Evolutionary conservation across 2,797 vertebrate species (phyloP).

Genomic region (Sparidentex hasta): DNA sequence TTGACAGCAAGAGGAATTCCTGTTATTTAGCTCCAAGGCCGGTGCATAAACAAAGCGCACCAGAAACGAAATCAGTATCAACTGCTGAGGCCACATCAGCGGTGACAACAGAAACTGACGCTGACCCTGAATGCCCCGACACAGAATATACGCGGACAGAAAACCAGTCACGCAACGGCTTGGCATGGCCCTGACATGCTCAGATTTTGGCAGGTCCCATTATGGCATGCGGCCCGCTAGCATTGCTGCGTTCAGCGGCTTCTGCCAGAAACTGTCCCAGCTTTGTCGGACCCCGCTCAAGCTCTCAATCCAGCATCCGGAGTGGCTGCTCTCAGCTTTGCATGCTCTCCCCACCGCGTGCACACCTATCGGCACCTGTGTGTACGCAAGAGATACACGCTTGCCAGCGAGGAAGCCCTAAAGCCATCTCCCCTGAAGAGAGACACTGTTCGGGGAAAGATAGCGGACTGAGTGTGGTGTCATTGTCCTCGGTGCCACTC

Average conservation of each 20-base stretch:
- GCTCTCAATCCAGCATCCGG: slow-evolving; percentile 13
- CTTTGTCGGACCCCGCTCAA: slow-evolving; percentile 18
- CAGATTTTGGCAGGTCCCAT: slow-evolving; percentile 41
- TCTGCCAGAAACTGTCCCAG: slow-evolving; percentile 20
- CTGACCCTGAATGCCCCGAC: slow-evolving; percentile 25
- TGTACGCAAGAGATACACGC: slow-evolving; percentile 25
- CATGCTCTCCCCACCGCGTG: not conserved
- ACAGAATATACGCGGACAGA: slow-evolving; percentile 11
- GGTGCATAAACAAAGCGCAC: slow-evolving; percentile 13
- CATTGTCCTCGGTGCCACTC: slow-evolving; percentile 40
- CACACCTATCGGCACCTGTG: slow-evolving; percentile 28
- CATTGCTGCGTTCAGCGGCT: slow-evolving; percentile 18
- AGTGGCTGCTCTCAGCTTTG: slow-evolving; percentile 1
- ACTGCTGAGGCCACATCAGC: slow-evolving; percentile 2
- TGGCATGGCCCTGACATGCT: slow-evolving; percentile 37
- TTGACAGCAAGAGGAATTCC: slow-evolving; percentile 33
- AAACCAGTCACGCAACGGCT: slow-evolving; percentile 33
- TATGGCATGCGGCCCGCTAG: slow-evolving; percentile 28
- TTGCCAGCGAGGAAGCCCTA: not conserved
- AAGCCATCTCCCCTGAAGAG: slow-evolving; percentile 13
- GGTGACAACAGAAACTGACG: slow-evolving; percentile 21
- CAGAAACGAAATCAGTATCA: not conserved
- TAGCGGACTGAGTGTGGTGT: slow-evolving; percentile 29
- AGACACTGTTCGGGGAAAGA: slow-evolving; percentile 41
- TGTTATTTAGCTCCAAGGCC: slow-evolving; percentile 22